Evolutionary conservation across 2,797 vertebrate species (phyloP).

Genomic region (Pygocentrus nattereri): DNA sequence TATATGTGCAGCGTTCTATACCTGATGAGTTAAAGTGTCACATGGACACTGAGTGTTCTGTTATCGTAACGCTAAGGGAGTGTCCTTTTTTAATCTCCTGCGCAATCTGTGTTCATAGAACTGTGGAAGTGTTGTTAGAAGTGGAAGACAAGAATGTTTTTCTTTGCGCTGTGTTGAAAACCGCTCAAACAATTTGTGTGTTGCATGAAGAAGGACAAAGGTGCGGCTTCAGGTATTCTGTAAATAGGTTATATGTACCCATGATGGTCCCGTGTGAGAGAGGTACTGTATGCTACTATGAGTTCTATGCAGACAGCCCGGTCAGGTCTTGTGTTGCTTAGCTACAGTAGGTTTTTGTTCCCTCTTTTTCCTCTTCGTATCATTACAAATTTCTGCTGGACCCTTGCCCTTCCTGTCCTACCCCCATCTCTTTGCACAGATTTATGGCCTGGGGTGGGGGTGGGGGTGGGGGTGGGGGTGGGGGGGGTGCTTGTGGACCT

Average conservation of each 20-base stretch:
- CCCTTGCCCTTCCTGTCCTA: constrained; percentile 9
- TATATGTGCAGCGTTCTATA: not conserved
- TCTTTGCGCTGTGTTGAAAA: not conserved
- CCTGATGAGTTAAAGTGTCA: not conserved
- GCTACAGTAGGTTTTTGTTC: not conserved
- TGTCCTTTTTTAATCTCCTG: not conserved
- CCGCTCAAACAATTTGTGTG: not conserved
- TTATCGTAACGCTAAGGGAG: not conserved
- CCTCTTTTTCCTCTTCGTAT: constrained; percentile 12
- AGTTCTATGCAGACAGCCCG: not conserved
- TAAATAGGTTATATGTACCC: not conserved
- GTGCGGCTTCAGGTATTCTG: not conserved
- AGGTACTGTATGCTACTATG: not conserved
- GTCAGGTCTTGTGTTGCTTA: not conserved
- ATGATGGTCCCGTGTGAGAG: not conserved
- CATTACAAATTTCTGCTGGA: constrained; percentile 4
- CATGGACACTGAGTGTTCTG: not conserved
- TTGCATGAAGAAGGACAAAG: not conserved
- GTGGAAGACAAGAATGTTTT: not conserved
- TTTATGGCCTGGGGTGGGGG: constrained; percentile 35
- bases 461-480: constrained; percentile 47
- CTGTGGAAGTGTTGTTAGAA: not conserved
- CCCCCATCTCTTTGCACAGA: not conserved
- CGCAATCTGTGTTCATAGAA: not conserved
- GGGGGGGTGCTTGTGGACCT: constrained; percentile 32